Base-by-base conservation (phyloP, 2,113 vertebrate genomes). In the Sturnus vulgaris region DNA sequence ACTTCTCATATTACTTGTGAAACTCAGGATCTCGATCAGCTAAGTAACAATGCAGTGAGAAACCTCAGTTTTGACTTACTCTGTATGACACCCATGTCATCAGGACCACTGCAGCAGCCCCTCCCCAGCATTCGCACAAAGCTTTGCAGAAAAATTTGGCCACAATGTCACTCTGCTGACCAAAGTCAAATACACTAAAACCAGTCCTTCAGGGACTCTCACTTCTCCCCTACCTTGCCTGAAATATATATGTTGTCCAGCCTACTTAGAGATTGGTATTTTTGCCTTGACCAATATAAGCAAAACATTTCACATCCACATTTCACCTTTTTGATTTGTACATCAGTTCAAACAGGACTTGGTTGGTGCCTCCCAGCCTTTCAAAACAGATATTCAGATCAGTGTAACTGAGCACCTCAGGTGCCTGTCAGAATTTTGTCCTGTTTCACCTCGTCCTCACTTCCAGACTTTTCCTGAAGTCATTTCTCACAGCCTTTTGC, bases 21-120 rank as follows among this genome's bases (percentile, higher is more conserved):
- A 60, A 92, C 11, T 79, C 55, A 52, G 37, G 27, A n/a, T 63
- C 19, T 53, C 19, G 0, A 17, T 57, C 44, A 71, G n/a, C 20
- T 9, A n/a, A 75, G 24, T 44, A 40, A 65, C 17, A 83, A 61
- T 15, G 57, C 60, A 65, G 3, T 4, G 9, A 78, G 27, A 59
- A 56, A 35, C 18, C 33, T 40, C 35, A 20, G 25, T 10, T 77
- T 70, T 63, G 8, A 39, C 15, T 46, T 35, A 31, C 3, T 12
- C 3, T 39, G 5, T 11, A 12, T 31, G 40, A 42, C 5, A 20
- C 24, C 28, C 4, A 21, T 1, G 6, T 16, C 5, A 52, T n/a
- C 42, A 44, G 56, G 66, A 39, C 11, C 0, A 39, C 23, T 44
- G 22, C 71, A 75, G 80, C 56, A 82, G 20, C 12, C 12, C 8